phyloP scores from a whole-genome alignment of 2,113 vertebrate species.

The Sylvia atricapilla region DNA sequence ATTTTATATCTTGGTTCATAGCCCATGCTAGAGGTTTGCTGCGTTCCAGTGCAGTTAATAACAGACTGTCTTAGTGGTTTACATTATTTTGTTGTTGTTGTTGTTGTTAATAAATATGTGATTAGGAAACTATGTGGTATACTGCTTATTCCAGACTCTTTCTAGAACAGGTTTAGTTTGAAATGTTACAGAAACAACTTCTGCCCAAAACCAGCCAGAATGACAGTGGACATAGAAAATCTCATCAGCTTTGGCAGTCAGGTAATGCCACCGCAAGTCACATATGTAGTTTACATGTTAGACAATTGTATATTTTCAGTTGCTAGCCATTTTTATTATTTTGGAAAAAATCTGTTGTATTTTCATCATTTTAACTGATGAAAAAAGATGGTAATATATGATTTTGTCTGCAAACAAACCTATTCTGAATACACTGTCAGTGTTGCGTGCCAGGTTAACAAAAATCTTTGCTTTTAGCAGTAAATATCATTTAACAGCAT shows the following conservation, averaged over 20 bases:
- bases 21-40: neutral
- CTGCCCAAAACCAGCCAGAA: neutral
- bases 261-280: neutral
- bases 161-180: neutral
- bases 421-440: neutral
- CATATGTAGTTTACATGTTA: neutral
- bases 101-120: neutral
- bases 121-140: neutral
- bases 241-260: neutral
- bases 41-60: neutral
- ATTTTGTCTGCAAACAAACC: neutral
- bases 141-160: constrained; percentile 9
- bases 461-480: constrained; percentile 22
- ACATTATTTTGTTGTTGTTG: neutral
- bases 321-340: neutral
- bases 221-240: neutral
- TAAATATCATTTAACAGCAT: constrained; percentile 1
- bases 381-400: neutral
- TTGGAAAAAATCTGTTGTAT: neutral
- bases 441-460: neutral
- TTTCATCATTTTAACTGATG: neutral
- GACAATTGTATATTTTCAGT: neutral
- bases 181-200: constrained; percentile 31
- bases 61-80: neutral
- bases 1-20: neutral